Evolutionary conservation across 2,888 invertebrate genomes (phyloP).

Genomic region (Fissipunctia ypsillon): DNA sequence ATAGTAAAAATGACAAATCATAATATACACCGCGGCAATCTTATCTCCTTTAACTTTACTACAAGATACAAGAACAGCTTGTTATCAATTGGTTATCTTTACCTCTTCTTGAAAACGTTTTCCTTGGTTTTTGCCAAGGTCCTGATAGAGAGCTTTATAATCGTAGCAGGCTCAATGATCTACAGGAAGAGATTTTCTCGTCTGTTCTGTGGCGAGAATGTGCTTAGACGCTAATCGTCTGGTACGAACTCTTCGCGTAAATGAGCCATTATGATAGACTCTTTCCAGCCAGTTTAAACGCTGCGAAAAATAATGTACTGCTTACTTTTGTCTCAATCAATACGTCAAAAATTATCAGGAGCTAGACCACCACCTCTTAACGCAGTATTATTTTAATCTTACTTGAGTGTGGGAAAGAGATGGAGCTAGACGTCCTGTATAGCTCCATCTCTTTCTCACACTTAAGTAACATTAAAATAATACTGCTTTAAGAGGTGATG

Average conservation of each 20-base stretch:
- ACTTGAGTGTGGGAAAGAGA: too few relatives aligned
- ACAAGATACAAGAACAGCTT: background rate
- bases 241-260: background rate
- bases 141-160: background rate
- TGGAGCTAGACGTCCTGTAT: too few relatives aligned
- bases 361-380: too few relatives aligned
- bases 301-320: background rate
- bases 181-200: background rate
- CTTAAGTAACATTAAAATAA: too few relatives aligned
- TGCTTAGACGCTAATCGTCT: too few relatives aligned
- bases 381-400: too few relatives aligned
- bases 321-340: background rate
- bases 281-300: background rate
- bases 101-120: background rate
- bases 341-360: background rate
- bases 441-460: too few relatives aligned
- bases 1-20: slow-evolving; percentile 23
- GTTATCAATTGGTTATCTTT: slow-evolving; percentile 2
- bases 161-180: too few relatives aligned
- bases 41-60: slow-evolving; percentile 20
- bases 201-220: background rate
- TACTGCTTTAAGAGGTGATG: too few relatives aligned
- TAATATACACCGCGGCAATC: background rate
- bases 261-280: background rate
- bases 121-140: background rate